These are phyloP conservation scores for Psammodynastes pulverulentus DNA, from an alignment of 2,113 vertebrate genomes.

Conservation along the genomic window DNA sequence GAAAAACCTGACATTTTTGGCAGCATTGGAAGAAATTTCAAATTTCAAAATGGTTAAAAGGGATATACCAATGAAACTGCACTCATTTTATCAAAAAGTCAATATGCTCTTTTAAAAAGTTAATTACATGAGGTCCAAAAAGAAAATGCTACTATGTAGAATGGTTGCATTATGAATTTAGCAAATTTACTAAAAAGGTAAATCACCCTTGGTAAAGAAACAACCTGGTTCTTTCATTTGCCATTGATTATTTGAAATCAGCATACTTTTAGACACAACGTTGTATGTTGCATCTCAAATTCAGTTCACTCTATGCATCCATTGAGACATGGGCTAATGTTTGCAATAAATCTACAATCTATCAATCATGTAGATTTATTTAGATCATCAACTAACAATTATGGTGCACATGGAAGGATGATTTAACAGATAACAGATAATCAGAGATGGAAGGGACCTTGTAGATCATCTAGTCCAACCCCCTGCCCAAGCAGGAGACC, in stretches of 20 bases:
- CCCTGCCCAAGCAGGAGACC: too few relatives aligned
- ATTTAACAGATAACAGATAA: too few relatives aligned
- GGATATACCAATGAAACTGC: conserved; percentile 49
- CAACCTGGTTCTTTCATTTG: conserved; percentile 5
- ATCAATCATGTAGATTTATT: too few relatives aligned
- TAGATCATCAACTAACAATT: not conserved
- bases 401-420: not conserved
- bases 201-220: not conserved
- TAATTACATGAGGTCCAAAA: conserved; percentile 29
- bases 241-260: not conserved
- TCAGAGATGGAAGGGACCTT: too few relatives aligned
- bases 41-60: conserved; percentile 41
- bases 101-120: conserved; percentile 34
- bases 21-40: not conserved
- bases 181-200: not conserved
- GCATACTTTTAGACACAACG: conserved; percentile 16
- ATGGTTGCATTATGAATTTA: not conserved
- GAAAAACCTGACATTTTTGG: not conserved
- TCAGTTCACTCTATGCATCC: not conserved
- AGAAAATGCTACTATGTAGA: not conserved
- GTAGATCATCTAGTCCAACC: too few relatives aligned
- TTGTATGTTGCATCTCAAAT: not conserved
- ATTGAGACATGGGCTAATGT: not conserved
- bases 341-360: not conserved
- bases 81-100: conserved; percentile 36